Conservation (phyloP, 1,140 invertebrate genomes). For the Littorina saxatilis region DNA sequence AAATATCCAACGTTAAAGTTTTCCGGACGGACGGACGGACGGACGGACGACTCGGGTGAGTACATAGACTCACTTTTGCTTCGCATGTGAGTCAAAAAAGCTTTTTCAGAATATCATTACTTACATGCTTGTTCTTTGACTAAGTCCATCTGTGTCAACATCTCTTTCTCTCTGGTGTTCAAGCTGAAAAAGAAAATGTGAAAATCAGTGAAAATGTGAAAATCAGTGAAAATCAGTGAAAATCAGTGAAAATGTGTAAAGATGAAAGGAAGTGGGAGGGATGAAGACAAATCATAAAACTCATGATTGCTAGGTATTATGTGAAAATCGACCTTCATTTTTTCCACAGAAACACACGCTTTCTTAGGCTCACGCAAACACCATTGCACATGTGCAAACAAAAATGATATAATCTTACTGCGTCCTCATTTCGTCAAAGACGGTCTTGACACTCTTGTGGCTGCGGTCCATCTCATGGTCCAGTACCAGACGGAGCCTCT, state of each 20-base stretch:
- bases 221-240: background rate
- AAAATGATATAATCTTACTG: too few species aligned
- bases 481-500: conserved; percentile 58
- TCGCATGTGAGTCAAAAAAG: too few species aligned
- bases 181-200: conserved; percentile 43
- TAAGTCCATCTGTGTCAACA: conserved; percentile 62
- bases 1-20: too few species aligned
- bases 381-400: background rate
- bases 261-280: too few species aligned
- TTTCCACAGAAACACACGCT: too few species aligned
- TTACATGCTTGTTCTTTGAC: conserved; percentile 65
- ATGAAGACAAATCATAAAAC: too few species aligned
- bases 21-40: too few species aligned
- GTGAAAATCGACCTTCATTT: too few species aligned
- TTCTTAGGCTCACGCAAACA: background rate
- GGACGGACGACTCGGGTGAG: too few species aligned
- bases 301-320: too few species aligned
- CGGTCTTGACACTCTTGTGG: conserved; percentile 64
- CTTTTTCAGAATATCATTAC: conserved; percentile 36
- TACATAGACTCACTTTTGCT: too few species aligned
- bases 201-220: background rate
- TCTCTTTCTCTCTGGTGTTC: conserved; percentile 58
- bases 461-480: conserved; percentile 67
- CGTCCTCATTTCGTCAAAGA: conserved; percentile 68
- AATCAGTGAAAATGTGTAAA: background rate